Base-by-base conservation (phyloP, 2,113 vertebrate genomes). In the Grammomys dolichurus region DNA sequence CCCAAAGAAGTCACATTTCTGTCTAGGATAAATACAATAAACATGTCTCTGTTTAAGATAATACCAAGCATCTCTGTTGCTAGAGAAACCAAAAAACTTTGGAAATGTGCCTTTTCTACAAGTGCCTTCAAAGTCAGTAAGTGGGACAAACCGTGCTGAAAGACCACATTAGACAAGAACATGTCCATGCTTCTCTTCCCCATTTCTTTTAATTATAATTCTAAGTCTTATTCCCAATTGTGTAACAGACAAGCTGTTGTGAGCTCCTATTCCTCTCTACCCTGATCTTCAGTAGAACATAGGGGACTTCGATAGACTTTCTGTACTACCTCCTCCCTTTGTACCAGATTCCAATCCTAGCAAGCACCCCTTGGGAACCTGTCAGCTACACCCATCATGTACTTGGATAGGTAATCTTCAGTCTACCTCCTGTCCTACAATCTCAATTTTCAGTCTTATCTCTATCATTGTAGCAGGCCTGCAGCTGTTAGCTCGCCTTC, bases 401-500 rank as follows among this genome's bases (percentile, higher is more conserved):
- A 36, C 48, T 80, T 54, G 3, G 2, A 19, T 56, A 56, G 2
- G 33, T n/a, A 20, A 56, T 56, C 51, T 81, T 81, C 17, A 54
- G 19, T 56, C 33, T n/a, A 51, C 4, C 14, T 56, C 33, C 17
- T 56, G 48, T 36, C 31, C 5, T 36, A 6, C 9, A n/a, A 11
- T 56, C 54, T 33, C 9, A 56, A n/a, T 56, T 0, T 33, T 33
- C 19, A 81, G 51, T 56, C 31, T 12, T n/a, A n/a, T n/a, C 70
- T 31, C 4, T 5, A 56, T 4, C 51, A 3, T 36, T n/a, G 19
- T 56, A n/a, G 48, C 17, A 80, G 78, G 17, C 0, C 26, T 51
- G 33, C 0, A 1, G 13, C 6, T 51, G 2, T 78, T 16, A 78
- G 6, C 14, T 33, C 13, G 14, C 76, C 3, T 17, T 31, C 3